Conservation (phyloP, 2,888 invertebrate species). For the Monochamus alternatus region DNA sequence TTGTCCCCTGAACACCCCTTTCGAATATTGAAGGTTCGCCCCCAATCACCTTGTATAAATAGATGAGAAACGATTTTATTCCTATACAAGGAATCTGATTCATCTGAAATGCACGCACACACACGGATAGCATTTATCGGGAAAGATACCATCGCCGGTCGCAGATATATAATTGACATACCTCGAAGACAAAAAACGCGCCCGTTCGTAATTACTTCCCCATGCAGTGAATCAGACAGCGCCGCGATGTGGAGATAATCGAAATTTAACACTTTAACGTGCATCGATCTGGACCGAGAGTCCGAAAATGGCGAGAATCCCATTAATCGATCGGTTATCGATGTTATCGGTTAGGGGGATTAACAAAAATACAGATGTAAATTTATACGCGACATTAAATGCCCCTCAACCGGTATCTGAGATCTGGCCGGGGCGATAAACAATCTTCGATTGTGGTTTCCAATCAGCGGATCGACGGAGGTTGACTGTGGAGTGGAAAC, state of each 20-base stretch:
- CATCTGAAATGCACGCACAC: constrained; percentile 37
- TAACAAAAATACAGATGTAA: constrained; percentile 48
- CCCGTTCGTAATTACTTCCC: constrained; percentile 44
- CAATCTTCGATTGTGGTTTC: constrained; percentile 46
- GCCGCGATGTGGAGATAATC: constrained; percentile 51
- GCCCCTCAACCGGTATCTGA: constrained; percentile 42
- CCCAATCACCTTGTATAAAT: too few species aligned
- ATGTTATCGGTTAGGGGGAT: constrained; percentile 41
- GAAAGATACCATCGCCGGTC: constrained; percentile 39
- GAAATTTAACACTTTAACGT: constrained; percentile 54
- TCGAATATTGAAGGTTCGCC: too few species aligned
- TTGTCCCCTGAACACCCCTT: too few species aligned
- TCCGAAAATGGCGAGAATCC: constrained; percentile 46
- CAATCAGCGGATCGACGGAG: constrained; percentile 15
- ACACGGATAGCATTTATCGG: constrained; percentile 35
- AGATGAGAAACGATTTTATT: too few species aligned
- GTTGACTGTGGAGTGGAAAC: neutral
- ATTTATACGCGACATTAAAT: constrained; percentile 43
- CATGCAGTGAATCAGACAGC: constrained; percentile 36
- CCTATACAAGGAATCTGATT: neutral
- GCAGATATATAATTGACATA: constrained; percentile 43
- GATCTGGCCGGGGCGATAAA: constrained; percentile 37
- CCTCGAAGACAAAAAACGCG: constrained; percentile 35
- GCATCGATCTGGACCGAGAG: constrained; percentile 42
- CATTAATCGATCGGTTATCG: constrained; percentile 39